Evolutionary conservation across 30 jellyfish, hydroid and myxozoan species (phyloP).

Genomic region (Haliclystus octoradiatus): DNA sequence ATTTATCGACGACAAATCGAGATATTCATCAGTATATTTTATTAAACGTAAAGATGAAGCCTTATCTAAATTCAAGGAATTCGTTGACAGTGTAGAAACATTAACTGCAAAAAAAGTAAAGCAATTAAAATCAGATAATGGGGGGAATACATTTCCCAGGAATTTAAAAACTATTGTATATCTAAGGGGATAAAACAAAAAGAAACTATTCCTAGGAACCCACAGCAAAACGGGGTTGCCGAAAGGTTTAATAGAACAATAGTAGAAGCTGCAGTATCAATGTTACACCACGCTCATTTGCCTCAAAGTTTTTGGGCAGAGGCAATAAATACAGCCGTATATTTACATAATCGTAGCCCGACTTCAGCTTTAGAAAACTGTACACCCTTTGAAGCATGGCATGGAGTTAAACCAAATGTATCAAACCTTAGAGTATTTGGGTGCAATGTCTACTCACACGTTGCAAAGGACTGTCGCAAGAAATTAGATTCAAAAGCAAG

Average conservation of each 20-base stretch:
- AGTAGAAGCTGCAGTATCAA: slow-evolving; percentile 18
- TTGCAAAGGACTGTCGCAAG: slow-evolving; percentile 12
- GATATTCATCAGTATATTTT: slow-evolving; percentile 14
- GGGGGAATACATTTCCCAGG: slow-evolving; percentile 25
- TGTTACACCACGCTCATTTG: slow-evolving; percentile 17
- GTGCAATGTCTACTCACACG: slow-evolving; percentile 33
- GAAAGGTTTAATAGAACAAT: slow-evolving; percentile 16
- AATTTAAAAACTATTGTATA: slow-evolving; percentile 15
- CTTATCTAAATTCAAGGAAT: no score
- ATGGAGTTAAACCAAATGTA: slow-evolving; percentile 19
- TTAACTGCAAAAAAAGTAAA: no score
- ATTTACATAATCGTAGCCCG: slow-evolving; percentile 20
- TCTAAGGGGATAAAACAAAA: slow-evolving; percentile 31
- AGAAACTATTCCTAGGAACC: slow-evolving; percentile 15
- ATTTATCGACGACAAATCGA: slow-evolving; percentile 25
- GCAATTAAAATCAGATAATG: slow-evolving; percentile 21
- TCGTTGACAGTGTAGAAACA: no score
- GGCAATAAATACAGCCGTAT: slow-evolving; percentile 23
- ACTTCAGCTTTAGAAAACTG: slow-evolving; percentile 26
- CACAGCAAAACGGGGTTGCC: slow-evolving; percentile 24
- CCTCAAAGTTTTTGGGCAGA: slow-evolving; percentile 22
- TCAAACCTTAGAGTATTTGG: slow-evolving; percentile 31
- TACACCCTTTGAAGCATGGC: slow-evolving; percentile 35
- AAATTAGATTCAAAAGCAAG: slow-evolving; percentile 28
- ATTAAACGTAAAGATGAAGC: slow-evolving; percentile 17